Evolutionary conservation across 2,888 invertebrate genomes (phyloP), one percentile per base, ranked within the genome.

Genomic region (Parasteatoda lunata): DNA sequence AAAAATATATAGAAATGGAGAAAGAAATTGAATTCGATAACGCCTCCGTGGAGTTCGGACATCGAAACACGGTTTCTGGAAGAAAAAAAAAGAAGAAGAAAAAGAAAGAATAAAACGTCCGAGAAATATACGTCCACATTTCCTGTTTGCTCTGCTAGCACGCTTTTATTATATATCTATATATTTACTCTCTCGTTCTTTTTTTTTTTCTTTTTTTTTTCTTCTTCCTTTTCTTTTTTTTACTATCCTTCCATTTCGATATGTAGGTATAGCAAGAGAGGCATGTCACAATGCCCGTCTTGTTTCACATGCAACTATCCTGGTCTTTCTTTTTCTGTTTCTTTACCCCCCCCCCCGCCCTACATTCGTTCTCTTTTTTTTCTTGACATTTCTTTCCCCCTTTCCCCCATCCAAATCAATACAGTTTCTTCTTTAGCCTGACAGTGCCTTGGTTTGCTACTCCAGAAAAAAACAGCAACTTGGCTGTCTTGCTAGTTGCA

Each of bases 11-110:
- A 68, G 68, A 70, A 70, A 49, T 51, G 47, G 30, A 51, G 70
- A 79, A 73, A 72, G 79, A 80, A 86, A 86, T 80, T 77, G 80
- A 86, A 86, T 86, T 86, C 80, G 85, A 86, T 86, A 86, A 86
- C 76, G 76, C 84, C 79, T 69, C 69, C 75, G 66, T 68, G 66
- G 66, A n/a, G 9, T 30, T 30, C 30, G 3, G 11, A 59, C 11
- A 59, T n/a, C 9, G 9, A 9, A n/a, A 59, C 9, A 59, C 59
- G n/a, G 59, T 9, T 66, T 52, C 71, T n/a, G 54, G 47, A 77
- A 77, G 82, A 77, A 87, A 73, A 59, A 81, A 45, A 45, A 47
- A 47, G 51, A 47, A 71, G 69, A 47, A 72, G 48, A 45, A 47
- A 45, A 47, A 72, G 47, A 66, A 71, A 65, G 68, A 69, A 59